These are phyloP conservation scores for Periplaneta americana DNA, from an alignment of 1,140 invertebrate genomes.

Conservation along the genomic window DNA sequence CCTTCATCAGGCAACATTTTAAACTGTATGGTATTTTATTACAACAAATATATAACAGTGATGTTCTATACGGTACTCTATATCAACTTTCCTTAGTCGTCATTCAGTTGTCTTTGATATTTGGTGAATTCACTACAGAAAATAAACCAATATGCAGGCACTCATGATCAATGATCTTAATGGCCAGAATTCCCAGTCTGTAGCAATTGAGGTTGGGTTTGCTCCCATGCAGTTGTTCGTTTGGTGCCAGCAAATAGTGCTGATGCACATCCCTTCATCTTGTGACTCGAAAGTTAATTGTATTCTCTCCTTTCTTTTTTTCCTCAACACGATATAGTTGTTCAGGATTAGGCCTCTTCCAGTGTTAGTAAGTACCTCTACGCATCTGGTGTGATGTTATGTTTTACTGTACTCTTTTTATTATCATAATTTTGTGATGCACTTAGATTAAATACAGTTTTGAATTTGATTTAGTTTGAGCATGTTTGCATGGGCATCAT, in stretches of 20 bases:
- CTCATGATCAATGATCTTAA: background rate
- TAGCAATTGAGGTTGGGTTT: no score
- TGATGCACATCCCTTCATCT: background rate
- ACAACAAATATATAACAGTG: background rate
- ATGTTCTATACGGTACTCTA: background rate
- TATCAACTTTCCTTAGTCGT: background rate
- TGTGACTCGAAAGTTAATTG: constrained; percentile 15
- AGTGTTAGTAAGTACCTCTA: constrained; percentile 88
- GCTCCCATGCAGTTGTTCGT: background rate
- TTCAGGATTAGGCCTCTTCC: constrained; percentile 96
- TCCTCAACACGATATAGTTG: constrained; percentile 66
- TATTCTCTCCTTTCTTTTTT: constrained; percentile 48
- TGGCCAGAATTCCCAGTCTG: background rate
- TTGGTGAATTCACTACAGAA: no score
- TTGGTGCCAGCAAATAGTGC: background rate
- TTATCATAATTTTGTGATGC: constrained; percentile 40
- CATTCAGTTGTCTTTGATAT: no score
- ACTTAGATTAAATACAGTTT: background rate
- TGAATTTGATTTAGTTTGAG: background rate
- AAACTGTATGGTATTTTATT: background rate
- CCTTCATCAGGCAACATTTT: background rate
- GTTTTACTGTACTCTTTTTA: background rate
- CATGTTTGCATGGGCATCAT: background rate
- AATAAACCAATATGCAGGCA: background rate
- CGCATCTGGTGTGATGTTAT: constrained; percentile 17